These are phyloP conservation scores for Sipha maydis DNA, from an alignment of 2,888 invertebrate genomes.

Conservation along the genomic window DNA sequence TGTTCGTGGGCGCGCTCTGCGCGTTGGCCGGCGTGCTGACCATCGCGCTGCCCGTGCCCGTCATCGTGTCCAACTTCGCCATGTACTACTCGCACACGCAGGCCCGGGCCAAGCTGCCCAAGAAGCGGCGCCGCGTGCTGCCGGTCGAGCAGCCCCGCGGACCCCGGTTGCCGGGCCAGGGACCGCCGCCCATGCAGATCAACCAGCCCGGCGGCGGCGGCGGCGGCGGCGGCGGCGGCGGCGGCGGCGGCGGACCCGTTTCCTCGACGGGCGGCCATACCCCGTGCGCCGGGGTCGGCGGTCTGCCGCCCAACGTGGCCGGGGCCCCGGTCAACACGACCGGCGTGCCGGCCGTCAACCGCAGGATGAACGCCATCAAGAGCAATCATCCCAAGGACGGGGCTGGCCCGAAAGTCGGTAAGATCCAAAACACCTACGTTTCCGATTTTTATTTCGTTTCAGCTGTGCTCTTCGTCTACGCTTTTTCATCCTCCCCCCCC, in stretches of 20 bases:
- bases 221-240: slow-evolving; percentile 65
- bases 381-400: slow-evolving; percentile 86
- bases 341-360: slow-evolving; percentile 70
- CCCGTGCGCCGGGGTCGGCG: slow-evolving; percentile 67
- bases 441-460: too few species aligned
- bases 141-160: slow-evolving; percentile 92
- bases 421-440: slow-evolving; percentile 66
- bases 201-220: slow-evolving; percentile 68
- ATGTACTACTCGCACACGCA: slow-evolving; percentile 94
- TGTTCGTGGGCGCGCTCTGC: slow-evolving; percentile 98
- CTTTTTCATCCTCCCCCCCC: too few species aligned
- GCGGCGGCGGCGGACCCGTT: slow-evolving; percentile 63
- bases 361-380: slow-evolving; percentile 88
- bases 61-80: slow-evolving; percentile 99
- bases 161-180: slow-evolving; percentile 69
- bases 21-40: slow-evolving; percentile 98
- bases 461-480: too few species aligned
- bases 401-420: slow-evolving; percentile 83
- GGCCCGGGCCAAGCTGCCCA: slow-evolving; percentile 98
- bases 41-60: slow-evolving; percentile 98
- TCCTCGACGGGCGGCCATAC: slow-evolving; percentile 65
- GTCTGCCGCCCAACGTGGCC: slow-evolving; percentile 67
- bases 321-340: slow-evolving; percentile 65
- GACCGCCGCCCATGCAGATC: slow-evolving; percentile 65
- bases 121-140: slow-evolving; percentile 94